Evolutionary conservation across 2,113 vertebrate species (phyloP).

Genomic region (Mesoclemmys tuberculata): DNA sequence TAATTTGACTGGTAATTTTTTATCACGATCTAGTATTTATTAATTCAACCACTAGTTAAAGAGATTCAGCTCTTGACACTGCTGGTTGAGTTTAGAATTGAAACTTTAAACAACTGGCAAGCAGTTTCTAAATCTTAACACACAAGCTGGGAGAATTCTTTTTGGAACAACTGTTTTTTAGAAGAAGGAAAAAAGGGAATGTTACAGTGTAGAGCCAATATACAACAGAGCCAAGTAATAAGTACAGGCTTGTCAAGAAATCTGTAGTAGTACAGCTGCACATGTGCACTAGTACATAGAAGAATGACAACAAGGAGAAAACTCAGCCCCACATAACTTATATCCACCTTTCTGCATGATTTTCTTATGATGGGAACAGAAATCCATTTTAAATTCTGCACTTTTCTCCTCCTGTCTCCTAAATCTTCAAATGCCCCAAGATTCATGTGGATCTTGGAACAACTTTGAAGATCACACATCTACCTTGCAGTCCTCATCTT

Average conservation of each 20-base stretch:
- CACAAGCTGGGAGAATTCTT: slow-evolving; percentile 30
- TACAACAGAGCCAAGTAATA: background rate
- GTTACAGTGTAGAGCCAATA: background rate
- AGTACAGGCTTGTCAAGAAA: background rate
- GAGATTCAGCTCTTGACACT: background rate
- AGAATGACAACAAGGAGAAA: background rate
- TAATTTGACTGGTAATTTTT: background rate
- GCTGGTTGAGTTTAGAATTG: slow-evolving; percentile 1
- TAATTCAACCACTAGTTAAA: background rate
- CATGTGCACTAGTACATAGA: background rate
- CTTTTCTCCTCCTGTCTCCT: background rate
- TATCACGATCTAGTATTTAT: background rate
- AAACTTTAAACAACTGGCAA: slow-evolving; percentile 4
- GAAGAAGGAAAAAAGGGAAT: slow-evolving; percentile 40
- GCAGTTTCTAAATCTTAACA: slow-evolving; percentile 21
- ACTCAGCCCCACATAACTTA: background rate
- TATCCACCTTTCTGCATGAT: background rate
- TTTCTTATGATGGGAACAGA: background rate
- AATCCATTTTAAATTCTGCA: background rate
- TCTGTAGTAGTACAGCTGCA: background rate
- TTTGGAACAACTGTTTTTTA: slow-evolving; percentile 53
- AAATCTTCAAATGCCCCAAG: background rate
- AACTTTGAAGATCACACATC: background rate
- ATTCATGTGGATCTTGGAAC: background rate
- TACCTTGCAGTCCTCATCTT: background rate